Conservation (phyloP, 2,888 invertebrate genomes). For the Oscheius sp. region DNA sequence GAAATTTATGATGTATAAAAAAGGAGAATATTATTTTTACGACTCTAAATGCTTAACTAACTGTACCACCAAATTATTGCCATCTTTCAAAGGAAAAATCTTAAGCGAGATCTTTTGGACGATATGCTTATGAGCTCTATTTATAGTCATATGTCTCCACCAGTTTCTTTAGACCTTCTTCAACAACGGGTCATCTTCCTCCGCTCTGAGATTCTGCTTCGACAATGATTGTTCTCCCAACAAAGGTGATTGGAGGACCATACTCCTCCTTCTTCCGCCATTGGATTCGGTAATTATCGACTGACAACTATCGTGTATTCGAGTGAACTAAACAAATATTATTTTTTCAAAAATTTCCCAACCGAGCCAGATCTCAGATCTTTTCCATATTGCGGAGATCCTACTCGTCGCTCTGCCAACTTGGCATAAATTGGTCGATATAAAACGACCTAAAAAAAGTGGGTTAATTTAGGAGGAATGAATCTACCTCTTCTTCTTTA, state of each 20-base stretch:
- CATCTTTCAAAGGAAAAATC: no score
- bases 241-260: conserved; percentile 40
- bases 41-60: no score
- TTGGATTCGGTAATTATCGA: conserved; percentile 54
- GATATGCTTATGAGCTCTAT: no score
- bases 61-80: no score
- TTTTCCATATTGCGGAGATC: conserved; percentile 46
- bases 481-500: conserved; percentile 52
- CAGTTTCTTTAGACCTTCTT: conserved; percentile 15
- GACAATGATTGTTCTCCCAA: conserved; percentile 7
- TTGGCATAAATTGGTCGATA: conserved; percentile 67
- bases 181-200: conserved; percentile 16
- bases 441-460: conserved; percentile 59
- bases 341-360: background rate
- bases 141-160: no score
- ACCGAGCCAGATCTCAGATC: conserved; percentile 53
- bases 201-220: conserved; percentile 11
- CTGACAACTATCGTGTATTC: conserved; percentile 33
- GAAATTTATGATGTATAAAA: no score
- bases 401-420: conserved; percentile 42
- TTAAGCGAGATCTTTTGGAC: no score
- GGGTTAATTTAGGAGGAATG: no score
- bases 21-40: no score
- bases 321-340: conserved; percentile 9
- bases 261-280: conserved; percentile 43